Evolutionary conservation across 2,888 invertebrate species (phyloP).

Genomic region (Catocala sponsa): DNA sequence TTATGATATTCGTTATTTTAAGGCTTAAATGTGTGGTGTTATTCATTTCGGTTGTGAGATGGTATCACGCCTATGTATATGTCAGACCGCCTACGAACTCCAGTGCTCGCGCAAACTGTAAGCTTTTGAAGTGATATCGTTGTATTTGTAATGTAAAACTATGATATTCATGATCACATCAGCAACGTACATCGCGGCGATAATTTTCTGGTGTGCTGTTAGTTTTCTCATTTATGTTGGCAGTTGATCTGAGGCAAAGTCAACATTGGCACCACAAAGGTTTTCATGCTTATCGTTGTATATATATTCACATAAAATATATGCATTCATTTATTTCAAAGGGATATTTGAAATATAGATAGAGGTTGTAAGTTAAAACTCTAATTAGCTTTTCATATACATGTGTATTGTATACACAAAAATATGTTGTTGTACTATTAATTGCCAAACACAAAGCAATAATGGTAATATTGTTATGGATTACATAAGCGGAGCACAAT

Average conservation of each 20-base stretch:
- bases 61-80: conserved; percentile 34
- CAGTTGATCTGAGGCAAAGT: neutral
- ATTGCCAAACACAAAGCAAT: no score
- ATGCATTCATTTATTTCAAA: no score
- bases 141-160: neutral
- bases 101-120: conserved; percentile 3
- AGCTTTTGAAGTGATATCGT: neutral
- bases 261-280: neutral
- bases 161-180: neutral
- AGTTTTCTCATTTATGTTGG: neutral
- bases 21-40: conserved; percentile 9
- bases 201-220: neutral
- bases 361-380: no score
- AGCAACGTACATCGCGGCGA: neutral
- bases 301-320: no score
- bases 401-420: no score
- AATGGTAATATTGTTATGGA: no score
- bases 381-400: no score
- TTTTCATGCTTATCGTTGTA: no score
- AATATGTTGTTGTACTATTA: no score
- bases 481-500: no score
- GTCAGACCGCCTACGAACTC: conserved; percentile 57
- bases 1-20: conserved; percentile 24
- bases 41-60: conserved; percentile 24
- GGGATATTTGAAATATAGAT: no score